Conservation (phyloP, 2,888 invertebrate genomes). For the Bursaphelenchus okinawaensis region DNA sequence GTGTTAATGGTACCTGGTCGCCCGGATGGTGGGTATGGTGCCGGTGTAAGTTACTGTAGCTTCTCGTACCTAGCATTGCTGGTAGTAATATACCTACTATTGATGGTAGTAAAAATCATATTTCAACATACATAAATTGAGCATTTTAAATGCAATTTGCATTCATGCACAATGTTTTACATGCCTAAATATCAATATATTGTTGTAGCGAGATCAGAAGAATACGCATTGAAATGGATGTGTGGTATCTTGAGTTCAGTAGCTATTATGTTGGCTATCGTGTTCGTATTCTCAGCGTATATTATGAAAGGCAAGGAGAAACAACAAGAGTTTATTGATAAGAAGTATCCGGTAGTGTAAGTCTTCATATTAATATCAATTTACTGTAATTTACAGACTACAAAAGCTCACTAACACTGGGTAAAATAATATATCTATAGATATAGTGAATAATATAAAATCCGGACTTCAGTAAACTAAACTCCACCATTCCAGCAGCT, state of each 20-base stretch:
- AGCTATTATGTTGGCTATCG: conserved; percentile 28
- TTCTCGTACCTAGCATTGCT: too few species aligned
- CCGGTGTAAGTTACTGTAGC: conserved; percentile 27
- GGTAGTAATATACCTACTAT: too few species aligned
- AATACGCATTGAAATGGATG: conserved; percentile 34
- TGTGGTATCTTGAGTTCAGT: conserved; percentile 31
- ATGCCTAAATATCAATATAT: too few species aligned
- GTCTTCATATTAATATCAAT: not conserved
- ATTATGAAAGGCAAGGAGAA: conserved; percentile 23
- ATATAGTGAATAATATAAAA: too few species aligned
- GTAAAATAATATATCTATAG: too few species aligned
- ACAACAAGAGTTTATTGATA: conserved; percentile 19
- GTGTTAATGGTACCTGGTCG: conserved; percentile 40
- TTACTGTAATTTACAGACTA: not conserved
- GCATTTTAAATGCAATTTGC: too few species aligned
- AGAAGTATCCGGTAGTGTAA: conserved; percentile 17
- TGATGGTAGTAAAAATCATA: too few species aligned
- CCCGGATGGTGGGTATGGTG: conserved; percentile 49
- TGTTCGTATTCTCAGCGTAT: conserved; percentile 22
- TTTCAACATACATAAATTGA: too few species aligned
- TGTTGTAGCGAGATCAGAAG: conserved; percentile 28
- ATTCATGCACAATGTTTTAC: too few species aligned
- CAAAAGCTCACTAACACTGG: too few species aligned
- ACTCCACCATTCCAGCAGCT: not conserved
- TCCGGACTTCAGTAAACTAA: too few species aligned